Conservation (phyloP, 2,113 vertebrate genomes). For the Caranx ignobilis region DNA sequence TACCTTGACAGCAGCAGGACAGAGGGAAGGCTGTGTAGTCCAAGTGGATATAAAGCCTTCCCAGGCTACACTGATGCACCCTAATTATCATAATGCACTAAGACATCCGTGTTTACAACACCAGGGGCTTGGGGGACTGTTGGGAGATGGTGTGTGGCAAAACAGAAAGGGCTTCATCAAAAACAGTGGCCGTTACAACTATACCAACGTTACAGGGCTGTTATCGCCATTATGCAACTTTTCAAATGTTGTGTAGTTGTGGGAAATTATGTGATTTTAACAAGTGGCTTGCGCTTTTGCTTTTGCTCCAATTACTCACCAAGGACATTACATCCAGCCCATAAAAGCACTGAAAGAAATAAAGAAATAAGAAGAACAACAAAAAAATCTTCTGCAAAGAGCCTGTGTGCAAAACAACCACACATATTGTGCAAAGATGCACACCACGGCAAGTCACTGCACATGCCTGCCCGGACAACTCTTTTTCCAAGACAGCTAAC, state of each 20-base stretch:
- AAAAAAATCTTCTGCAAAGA: conserved; percentile 2
- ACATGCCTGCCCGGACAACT: conserved; percentile 15
- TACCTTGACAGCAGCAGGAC: conserved; percentile 37
- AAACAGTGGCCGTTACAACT: conserved; percentile 45
- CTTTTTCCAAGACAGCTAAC: conserved; percentile 24
- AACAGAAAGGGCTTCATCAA: conserved; percentile 58
- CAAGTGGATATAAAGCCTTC: conserved; percentile 36
- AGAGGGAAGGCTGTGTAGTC: conserved; percentile 29
- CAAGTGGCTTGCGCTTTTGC: conserved; percentile 9
- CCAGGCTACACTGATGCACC: conserved; percentile 34
- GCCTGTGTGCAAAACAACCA: conserved; percentile 15
- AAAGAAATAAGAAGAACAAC: not conserved
- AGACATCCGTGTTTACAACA: conserved; percentile 68
- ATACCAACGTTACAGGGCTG: conserved; percentile 24
- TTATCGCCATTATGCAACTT: conserved; percentile 22
- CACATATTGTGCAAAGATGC: conserved; percentile 28
- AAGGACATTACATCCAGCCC: conserved; percentile 17
- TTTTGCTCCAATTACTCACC: conserved; percentile 18
- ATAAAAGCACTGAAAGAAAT: not conserved
- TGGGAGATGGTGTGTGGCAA: conserved; percentile 39
- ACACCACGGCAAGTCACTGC: conserved; percentile 4
- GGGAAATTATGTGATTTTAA: conserved; percentile 4
- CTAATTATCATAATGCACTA: conserved; percentile 68
- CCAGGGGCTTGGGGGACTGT: conserved; percentile 43
- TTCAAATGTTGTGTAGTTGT: conserved; percentile 20